Base-by-base conservation (phyloP, 2,888 invertebrate species). In the Parascotia fuliginaria region DNA sequence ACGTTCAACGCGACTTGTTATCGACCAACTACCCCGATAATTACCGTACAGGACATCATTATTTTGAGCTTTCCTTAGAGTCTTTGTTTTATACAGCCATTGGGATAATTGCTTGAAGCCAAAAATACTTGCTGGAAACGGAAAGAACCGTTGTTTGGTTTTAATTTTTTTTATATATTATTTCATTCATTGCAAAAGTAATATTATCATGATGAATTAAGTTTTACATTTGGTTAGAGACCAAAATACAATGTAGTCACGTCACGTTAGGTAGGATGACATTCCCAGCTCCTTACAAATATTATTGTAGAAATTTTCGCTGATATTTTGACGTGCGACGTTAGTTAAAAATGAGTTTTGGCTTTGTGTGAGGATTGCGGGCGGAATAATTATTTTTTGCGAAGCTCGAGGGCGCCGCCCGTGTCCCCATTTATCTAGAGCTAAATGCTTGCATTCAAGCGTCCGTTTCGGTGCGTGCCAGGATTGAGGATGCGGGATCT, bases 361-460 rank as follows among this genome's bases (percentile, higher is more conserved):
- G 73, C 78, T 78, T 78, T 78, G 77, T 75, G 73, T 69, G 72
- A 65, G 73, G 66, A 73, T 70, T 77, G 79, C 73, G 75, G 69
- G 69, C 68, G 66, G 74, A 76, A 79, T 80, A 79, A 81, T 83
- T 79, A 77, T 81, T 83, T 82, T 83, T 82, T 79, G 70, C 70
- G 59, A 64, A 61, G 71, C 73, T 63, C 60, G 74, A 59, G 66
- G 69, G 70, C 69, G 69, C 52, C 64, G 69, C 70, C 69, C 71
- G 70, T 75, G 74, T 77, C 73, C 73, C 73, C 78, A 79, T 84
- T 83, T 82, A 79, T 81, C 72, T 79, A 57, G 57, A 75, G 75
- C 69, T 79, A 82, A 81, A 82, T 78, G 75, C 75, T 78, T 70
- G 75, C 76, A 79, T 79, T 78, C 77, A 77, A 59, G 72, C 75